phyloP scores from a whole-genome alignment of 2,888 invertebrate genomes.

The Diloba caeruleocephala region DNA sequence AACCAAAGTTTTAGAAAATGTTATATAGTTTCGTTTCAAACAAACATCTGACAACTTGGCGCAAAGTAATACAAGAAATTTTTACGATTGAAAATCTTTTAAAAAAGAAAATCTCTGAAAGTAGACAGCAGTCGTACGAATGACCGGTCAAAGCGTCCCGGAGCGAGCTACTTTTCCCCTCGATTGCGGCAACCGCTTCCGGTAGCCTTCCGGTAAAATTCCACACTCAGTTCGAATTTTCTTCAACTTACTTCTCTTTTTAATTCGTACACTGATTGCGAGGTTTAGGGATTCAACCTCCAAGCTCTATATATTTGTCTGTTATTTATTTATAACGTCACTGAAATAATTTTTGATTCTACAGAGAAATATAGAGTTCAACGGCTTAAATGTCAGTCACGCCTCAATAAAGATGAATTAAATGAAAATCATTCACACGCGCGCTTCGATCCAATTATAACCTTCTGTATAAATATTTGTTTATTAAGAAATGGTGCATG shows the following conservation, averaged over 20 bases:
- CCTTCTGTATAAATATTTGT: conserved; percentile 6
- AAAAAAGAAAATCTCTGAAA: conserved; percentile 58
- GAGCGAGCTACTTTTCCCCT: conserved; percentile 76
- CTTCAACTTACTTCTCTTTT: conserved; percentile 59
- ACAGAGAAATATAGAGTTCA: neutral
- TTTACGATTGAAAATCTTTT: conserved; percentile 55
- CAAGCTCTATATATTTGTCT: conserved; percentile 32
- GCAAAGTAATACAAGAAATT: conserved; percentile 42
- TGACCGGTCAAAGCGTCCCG: conserved; percentile 77
- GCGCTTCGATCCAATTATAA: conserved; percentile 1
- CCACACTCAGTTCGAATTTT: conserved; percentile 68
- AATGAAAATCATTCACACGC: conserved; percentile 2
- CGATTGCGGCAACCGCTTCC: conserved; percentile 77
- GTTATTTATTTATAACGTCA: conserved; percentile 20
- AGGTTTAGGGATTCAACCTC: conserved; percentile 44
- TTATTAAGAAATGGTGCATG: conserved; percentile 13
- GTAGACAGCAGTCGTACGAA: conserved; percentile 62
- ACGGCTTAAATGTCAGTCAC: neutral
- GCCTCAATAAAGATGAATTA: neutral
- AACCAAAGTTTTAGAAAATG: too few species aligned
- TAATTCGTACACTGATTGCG: conserved; percentile 60
- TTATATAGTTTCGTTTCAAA: conserved; percentile 2
- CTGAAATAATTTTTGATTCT: neutral
- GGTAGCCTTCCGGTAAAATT: conserved; percentile 68
- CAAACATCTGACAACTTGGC: conserved; percentile 37